phyloP scores from a whole-genome alignment of 2,113 vertebrate genomes.

The Coreoperca whiteheadi region DNA sequence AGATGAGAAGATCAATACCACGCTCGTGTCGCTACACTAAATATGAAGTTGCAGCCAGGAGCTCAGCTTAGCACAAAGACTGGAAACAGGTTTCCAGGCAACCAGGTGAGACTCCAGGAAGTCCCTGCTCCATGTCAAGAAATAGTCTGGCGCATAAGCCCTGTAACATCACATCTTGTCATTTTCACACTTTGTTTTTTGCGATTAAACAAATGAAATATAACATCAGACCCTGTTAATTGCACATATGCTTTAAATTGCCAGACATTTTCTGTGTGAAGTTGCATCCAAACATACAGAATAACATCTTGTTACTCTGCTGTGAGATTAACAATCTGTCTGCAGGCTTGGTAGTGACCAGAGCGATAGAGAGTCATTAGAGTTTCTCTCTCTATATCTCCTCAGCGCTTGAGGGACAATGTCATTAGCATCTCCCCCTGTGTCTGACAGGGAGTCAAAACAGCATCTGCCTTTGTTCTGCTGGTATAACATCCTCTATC shows the following conservation, averaged over 20 bases:
- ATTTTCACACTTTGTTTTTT: background rate
- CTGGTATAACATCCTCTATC: slow-evolving; percentile 51
- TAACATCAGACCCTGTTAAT: slow-evolving; percentile 21
- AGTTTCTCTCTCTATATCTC: slow-evolving; percentile 52
- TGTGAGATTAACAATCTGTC: slow-evolving; percentile 69
- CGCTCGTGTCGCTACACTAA: background rate
- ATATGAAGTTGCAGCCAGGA: background rate
- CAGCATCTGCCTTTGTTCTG: slow-evolving; percentile 65
- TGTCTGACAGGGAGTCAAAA: slow-evolving; percentile 65
- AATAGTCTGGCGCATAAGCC: background rate
- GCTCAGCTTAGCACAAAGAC: background rate
- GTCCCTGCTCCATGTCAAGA: background rate
- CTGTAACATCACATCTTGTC: background rate
- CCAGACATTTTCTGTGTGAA: slow-evolving; percentile 29
- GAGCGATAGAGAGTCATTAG: slow-evolving; percentile 66
- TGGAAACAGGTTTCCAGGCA: background rate
- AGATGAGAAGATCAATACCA: background rate
- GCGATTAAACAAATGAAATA: background rate
- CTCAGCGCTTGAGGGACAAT: slow-evolving; percentile 61
- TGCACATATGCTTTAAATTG: slow-evolving; percentile 42
- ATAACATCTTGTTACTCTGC: slow-evolving; percentile 59
- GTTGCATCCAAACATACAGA: slow-evolving; percentile 40
- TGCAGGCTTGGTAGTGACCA: slow-evolving; percentile 53
- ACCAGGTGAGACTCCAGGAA: background rate
- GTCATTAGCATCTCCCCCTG: slow-evolving; percentile 67